Percentiles rank a stretch among this genome's conserved stretches.
phyloP scores from a whole-genome alignment of 1,140 invertebrate genomes.

The Belonocnema kinseyi region DNA sequence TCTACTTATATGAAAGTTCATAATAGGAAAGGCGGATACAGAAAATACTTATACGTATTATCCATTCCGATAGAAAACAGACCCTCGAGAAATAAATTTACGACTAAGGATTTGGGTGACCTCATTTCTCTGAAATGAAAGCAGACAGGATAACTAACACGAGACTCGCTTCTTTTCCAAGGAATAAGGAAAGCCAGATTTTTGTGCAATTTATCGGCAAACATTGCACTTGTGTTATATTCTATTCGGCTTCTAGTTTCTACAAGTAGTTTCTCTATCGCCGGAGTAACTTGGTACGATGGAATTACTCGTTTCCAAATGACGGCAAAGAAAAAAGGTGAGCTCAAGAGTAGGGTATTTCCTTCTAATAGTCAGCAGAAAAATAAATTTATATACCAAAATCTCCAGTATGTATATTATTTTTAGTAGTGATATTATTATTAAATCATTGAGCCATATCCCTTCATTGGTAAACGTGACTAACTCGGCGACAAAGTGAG shows the following conservation, averaged over 20 bases:
- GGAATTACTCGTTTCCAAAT: background rate
- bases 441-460: too few relatives aligned
- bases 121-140: background rate
- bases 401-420: too few relatives aligned
- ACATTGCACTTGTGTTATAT: background rate
- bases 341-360: too few relatives aligned
- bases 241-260: background rate
- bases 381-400: too few relatives aligned
- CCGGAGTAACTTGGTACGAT: background rate
- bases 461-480: too few relatives aligned
- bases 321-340: background rate
- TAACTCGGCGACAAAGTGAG: too few relatives aligned
- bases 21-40: background rate
- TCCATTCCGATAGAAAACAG: background rate
- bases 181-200: constrained; percentile 2
- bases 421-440: too few relatives aligned
- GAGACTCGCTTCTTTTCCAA: background rate
- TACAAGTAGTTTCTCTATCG: background rate
- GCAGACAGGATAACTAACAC: constrained; percentile 11
- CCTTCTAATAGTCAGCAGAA: too few relatives aligned
- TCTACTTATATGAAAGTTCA: too few relatives aligned
- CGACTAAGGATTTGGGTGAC: background rate
- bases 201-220: background rate
- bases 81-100: background rate
- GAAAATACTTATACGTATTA: background rate